phyloP scores from a whole-genome alignment of 2,888 invertebrate genomes.

The Tribolium freemani region DNA sequence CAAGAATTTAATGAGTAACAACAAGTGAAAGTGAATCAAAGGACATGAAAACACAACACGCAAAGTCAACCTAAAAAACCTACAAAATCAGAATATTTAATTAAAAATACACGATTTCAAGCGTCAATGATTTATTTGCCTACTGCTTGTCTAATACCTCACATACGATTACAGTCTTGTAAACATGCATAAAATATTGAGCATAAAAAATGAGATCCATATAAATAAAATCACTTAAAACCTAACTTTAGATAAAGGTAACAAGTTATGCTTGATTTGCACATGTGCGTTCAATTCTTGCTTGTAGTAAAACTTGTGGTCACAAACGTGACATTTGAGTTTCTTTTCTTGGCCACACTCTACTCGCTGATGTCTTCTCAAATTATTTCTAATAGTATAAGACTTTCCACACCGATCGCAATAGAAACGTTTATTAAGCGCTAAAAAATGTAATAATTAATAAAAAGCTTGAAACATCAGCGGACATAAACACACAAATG shows the following conservation, averaged over 20 bases:
- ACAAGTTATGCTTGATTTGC: constrained; percentile 33
- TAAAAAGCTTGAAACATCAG: not conserved
- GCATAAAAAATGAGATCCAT: too few species aligned
- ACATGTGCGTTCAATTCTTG: constrained; percentile 56
- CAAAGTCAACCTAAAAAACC: not conserved
- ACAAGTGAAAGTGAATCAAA: not conserved
- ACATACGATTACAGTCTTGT: not conserved
- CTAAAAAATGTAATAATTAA: constrained; percentile 24
- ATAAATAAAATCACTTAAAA: not conserved
- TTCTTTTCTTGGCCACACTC: constrained; percentile 60
- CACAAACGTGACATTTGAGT: constrained; percentile 53
- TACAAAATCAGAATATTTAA: not conserved
- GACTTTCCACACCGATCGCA: constrained; percentile 51
- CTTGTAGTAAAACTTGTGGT: constrained; percentile 57
- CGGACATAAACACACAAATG: constrained; percentile 6
- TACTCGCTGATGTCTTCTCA: constrained; percentile 55
- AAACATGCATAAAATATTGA: not conserved
- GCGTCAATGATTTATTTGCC: not conserved
- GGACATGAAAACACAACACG: not conserved
- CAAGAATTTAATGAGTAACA: constrained; percentile 4
- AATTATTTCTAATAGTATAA: constrained; percentile 52
- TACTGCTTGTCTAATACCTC: not conserved
- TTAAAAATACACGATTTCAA: not conserved
- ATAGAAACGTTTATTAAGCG: constrained; percentile 35
- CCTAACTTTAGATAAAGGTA: not conserved